Conservation (phyloP, 2,888 invertebrate genomes). For the Nymphalis urticae region DNA sequence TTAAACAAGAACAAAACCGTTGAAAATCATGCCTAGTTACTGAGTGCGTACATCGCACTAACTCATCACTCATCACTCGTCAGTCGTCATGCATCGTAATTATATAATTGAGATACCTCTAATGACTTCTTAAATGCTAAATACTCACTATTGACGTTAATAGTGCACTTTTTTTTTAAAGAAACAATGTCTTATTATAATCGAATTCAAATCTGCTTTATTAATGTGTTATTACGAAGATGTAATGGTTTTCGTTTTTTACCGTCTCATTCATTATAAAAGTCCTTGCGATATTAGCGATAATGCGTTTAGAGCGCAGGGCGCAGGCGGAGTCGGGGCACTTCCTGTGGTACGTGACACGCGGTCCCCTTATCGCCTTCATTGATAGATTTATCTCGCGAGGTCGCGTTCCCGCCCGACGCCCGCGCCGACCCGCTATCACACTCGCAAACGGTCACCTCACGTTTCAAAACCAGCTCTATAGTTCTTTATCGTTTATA, state of each 20-base stretch:
- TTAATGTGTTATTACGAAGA: too few species aligned
- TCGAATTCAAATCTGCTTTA: too few species aligned
- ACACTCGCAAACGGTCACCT: constrained; percentile 30
- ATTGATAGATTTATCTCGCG: constrained; percentile 80
- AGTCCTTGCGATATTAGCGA: constrained; percentile 49
- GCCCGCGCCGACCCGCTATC: constrained; percentile 35
- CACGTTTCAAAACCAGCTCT: constrained; percentile 28
- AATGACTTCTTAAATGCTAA: too few species aligned
- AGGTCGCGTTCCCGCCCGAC: constrained; percentile 61
- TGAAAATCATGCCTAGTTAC: too few species aligned
- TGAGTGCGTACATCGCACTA: too few species aligned
- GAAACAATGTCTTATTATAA: too few species aligned
- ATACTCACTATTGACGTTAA: too few species aligned
- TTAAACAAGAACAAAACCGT: too few species aligned
- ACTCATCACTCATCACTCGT: too few species aligned
- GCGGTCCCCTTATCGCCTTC: constrained; percentile 75
- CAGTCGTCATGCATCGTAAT: too few species aligned
- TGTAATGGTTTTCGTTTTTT: not conserved
- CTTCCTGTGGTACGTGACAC: constrained; percentile 73
- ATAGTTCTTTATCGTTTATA: constrained; percentile 19
- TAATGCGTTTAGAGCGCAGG: constrained; percentile 50
- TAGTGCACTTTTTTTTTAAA: too few species aligned
- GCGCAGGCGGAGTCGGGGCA: constrained; percentile 64
- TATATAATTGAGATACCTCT: too few species aligned
- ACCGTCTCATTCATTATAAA: not conserved